Percentiles rank a stretch among this genome's conserved stretches.
Evolutionary conservation across 2,888 invertebrate genomes (phyloP).

Genomic region (Pediacus dermestoides): DNA sequence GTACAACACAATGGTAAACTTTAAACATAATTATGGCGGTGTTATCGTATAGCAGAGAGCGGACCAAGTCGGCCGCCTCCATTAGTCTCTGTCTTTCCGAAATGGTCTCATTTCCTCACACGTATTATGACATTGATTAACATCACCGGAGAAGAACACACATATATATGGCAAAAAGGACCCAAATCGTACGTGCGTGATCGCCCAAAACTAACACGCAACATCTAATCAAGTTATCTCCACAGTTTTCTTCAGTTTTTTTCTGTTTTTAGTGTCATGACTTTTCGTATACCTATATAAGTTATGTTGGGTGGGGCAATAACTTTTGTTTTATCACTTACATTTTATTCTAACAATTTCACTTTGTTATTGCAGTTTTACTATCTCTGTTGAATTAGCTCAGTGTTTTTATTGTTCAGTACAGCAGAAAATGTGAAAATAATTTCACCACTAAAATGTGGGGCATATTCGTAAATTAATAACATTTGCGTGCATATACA

Average conservation of each 20-base stretch:
- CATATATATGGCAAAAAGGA: slow-evolving; percentile 10
- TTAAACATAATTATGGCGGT: slow-evolving; percentile 5
- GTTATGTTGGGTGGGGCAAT: slow-evolving; percentile 3
- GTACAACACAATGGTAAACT: slow-evolving; percentile 5
- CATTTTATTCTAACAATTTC: too few relatives aligned
- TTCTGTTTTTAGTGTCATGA: slow-evolving; percentile 3
- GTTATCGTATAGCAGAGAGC: background rate
- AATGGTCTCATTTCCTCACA: slow-evolving; percentile 36
- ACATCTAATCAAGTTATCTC: slow-evolving; percentile 14
- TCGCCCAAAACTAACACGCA: slow-evolving; percentile 12
- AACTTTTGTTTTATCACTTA: slow-evolving; percentile 1
- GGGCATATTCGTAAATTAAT: too few relatives aligned
- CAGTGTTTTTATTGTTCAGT: too few relatives aligned
- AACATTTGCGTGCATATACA: too few relatives aligned
- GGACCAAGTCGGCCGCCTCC: background rate
- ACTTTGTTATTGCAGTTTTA: too few relatives aligned
- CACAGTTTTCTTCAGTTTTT: slow-evolving; percentile 13
- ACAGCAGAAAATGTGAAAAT: too few relatives aligned
- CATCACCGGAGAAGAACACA: slow-evolving; percentile 19
- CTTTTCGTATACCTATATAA: background rate
- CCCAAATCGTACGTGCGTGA: slow-evolving; percentile 11
- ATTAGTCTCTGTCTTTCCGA: slow-evolving; percentile 26
- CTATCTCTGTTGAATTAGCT: too few relatives aligned
- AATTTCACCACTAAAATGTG: too few relatives aligned
- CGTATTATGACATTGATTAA: slow-evolving; percentile 32